A percentile compares a stretch with the other conserved stretches of the same genome.
Conservation (phyloP, 2,113 vertebrate genomes). For the Phalacrocorax brasilianus region DNA sequence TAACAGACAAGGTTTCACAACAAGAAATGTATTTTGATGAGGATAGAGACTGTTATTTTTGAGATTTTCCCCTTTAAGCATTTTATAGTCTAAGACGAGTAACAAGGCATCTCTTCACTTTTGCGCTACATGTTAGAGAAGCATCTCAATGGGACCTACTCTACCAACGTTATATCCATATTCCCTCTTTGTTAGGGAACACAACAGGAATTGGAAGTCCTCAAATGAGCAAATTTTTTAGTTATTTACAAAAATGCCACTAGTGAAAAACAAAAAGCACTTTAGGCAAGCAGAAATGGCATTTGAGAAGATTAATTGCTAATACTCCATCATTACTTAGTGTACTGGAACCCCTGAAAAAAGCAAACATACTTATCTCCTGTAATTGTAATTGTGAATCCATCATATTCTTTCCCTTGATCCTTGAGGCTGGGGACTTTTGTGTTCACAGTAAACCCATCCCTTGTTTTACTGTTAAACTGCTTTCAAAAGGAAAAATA, state of each 20-base stretch:
- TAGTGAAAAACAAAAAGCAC: not conserved
- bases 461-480: constrained; percentile 99
- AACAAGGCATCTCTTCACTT: not conserved
- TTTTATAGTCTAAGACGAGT: not conserved
- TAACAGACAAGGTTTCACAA: not conserved
- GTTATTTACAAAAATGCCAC: not conserved
- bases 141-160: not conserved
- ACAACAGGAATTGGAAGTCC: not conserved
- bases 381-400: constrained; percentile 96
- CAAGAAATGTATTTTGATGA: not conserved
- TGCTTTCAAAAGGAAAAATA: constrained; percentile 81
- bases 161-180: not conserved
- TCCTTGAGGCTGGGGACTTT: constrained; percentile 96
- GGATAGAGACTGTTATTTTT: not conserved
- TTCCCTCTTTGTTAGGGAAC: not conserved
- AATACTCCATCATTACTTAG: not conserved
- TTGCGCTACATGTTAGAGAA: not conserved
- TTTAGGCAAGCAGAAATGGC: not conserved
- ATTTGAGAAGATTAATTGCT: not conserved
- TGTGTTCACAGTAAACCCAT: constrained; percentile 97
- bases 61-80: not conserved
- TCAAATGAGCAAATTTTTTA: not conserved
- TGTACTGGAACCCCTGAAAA: not conserved
- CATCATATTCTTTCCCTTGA: constrained; percentile 91
- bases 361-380: constrained; percentile 87